Evolutionary conservation across 2,888 invertebrate genomes (phyloP).

Genomic region (Drosophila melanocephala): DNA sequence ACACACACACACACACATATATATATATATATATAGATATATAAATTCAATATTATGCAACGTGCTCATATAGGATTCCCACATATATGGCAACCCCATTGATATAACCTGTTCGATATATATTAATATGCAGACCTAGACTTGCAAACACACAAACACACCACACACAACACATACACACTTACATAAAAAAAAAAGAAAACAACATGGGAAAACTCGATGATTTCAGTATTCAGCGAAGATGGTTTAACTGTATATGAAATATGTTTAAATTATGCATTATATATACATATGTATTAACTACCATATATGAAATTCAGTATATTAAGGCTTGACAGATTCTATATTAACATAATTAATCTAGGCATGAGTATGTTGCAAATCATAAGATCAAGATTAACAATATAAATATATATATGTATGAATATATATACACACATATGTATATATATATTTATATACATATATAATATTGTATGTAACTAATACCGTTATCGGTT

Average conservation of each 20-base stretch:
- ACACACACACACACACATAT: neutral
- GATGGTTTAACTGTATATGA: conserved; percentile 64
- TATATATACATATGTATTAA: conserved; percentile 56
- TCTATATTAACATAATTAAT: conserved; percentile 62
- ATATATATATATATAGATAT: conserved; percentile 14
- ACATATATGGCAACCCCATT: conserved; percentile 37
- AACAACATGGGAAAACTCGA: conserved; percentile 61
- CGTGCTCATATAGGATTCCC: conserved; percentile 37
- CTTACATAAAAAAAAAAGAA: conserved; percentile 6
- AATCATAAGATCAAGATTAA: conserved; percentile 44
- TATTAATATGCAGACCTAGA: conserved; percentile 21
- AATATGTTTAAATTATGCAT: conserved; percentile 51
- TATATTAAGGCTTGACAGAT: conserved; percentile 75
- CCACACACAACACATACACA: conserved; percentile 34
- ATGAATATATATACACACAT: conserved; percentile 22
- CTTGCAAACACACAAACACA: conserved; percentile 6
- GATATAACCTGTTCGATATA: conserved; percentile 48
- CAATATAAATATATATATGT: conserved; percentile 25
- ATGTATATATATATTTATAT: conserved; percentile 21
- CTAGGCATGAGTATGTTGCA: conserved; percentile 43
- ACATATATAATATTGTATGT: conserved; percentile 13
- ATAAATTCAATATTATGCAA: conserved; percentile 24
- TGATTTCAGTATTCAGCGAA: conserved; percentile 80
- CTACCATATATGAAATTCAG: conserved; percentile 57
- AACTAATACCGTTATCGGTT: conserved; percentile 34